Evolutionary conservation across 2,888 invertebrate species (phyloP), one percentile per base, ranked within the genome.

Genomic region (Drosophila mettleri): DNA sequence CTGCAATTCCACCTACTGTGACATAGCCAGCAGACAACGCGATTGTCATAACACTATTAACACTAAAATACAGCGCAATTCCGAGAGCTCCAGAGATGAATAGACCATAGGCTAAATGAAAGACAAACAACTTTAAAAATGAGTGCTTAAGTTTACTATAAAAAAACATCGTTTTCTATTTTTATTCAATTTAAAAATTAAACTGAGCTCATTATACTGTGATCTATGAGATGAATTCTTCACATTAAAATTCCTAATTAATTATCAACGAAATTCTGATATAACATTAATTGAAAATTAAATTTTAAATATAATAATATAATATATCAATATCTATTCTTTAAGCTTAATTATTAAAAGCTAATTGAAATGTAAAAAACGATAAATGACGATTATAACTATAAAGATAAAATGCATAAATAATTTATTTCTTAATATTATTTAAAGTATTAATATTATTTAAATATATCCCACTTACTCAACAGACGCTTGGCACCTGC

Each of bases 11-110:
- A 6, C 80, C 77, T 3, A 91, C 74, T 0, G 91, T 85, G n/a
- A 94, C 91, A 46, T 93, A 94, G 0, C 93, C 79, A 1, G 95
- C 93, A 5, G 94, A 93, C 76, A 94, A 90, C 2, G 93, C 92
- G 1, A 94, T 92, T 2, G 94, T 94, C 0, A 93, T 91, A 9
- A 92, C 74, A 0, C 94, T 92, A 61, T 93, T 93, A n/a, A 88
- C 91, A 94, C 85, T 94, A 93, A n/a, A n/a, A 70, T 94, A 95
- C 62, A 95, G 91, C 51, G 93, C 78, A 1, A 94, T 78, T 4
- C 94, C 93, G 66, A 93, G 91, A 0, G 89, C 49, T 0, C 94
- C 94, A n/a, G 94, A 93, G 38, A 93, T 71, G 2, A 93, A 41
- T 0, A 93, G 91, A 38, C 93, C 93, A 66, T 86, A 79, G 55